Base-by-base conservation (phyloP, 2,797 vertebrate species). In the Neosilurus mollespiculum region DNA sequence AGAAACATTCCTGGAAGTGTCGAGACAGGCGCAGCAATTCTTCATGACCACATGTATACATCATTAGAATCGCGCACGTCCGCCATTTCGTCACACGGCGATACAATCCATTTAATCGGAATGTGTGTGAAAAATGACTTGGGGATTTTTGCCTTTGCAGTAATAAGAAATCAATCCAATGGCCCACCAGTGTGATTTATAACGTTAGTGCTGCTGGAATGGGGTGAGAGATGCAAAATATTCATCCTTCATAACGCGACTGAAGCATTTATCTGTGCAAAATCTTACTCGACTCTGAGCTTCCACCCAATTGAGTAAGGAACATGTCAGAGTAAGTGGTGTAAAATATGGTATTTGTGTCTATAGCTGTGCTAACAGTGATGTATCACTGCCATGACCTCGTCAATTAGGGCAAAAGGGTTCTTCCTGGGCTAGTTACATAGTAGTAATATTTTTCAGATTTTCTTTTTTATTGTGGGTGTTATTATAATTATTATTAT, bases 91-190 rank as follows among this genome's bases (percentile, higher is more conserved):
- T 93, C 93, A 93, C 93, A 92, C 93, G 90, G 90, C 92, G 93
- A 94, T 94, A 91, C 93, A 94, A 94, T 93, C 93, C 93, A 94
- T 94, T 94, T 93, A 92, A 93, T 94, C 91, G 90, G 90, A 91
- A 92, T 92, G 91, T 94, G 93, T 92, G 92, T 93, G 93, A 93
- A 92, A 91, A 93, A 92, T 94, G 93, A 94, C 94, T 94, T 93
- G 92, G 92, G 91, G 90, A 90, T 72, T 91, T 93, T 91, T 89
- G 84, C 86, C 87, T 84, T 92, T 91, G 89, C 91, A 62, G 88
- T 90, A 89, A 87, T 89, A 86, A 91, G 79, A 83, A 93, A 93
- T 93, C 91, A 92, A 93, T 93, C 89, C 88, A 72, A 81, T 78
- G 43, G 93, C 86, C 90, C 89, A 86, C 88, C 85, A 81, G 75